Percentiles rank a stretch among this genome's conserved stretches.
Conservation (phyloP, 2,888 invertebrate species). For the Heliconius ismenius region DNA sequence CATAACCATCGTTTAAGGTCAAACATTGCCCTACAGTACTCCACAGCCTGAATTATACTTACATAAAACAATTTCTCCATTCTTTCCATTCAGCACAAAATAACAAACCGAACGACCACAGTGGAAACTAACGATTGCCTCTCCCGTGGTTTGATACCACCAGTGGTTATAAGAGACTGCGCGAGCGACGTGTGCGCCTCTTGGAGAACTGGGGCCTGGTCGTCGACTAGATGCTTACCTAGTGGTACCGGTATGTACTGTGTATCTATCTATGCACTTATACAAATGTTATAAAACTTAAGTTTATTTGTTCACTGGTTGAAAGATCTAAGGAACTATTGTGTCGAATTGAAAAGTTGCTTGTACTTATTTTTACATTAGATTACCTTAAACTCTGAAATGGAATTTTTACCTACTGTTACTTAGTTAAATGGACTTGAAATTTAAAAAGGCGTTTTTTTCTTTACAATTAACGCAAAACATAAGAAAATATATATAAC, state of each 20-base stretch:
- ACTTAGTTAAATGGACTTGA: too few relatives aligned
- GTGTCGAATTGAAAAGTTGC: too few relatives aligned
- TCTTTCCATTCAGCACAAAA: constrained; percentile 68
- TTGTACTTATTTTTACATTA: too few relatives aligned
- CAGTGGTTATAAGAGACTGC: constrained; percentile 64
- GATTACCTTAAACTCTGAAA: too few relatives aligned
- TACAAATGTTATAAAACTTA: too few relatives aligned
- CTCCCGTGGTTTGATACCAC: constrained; percentile 59
- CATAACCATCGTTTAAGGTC: too few relatives aligned
- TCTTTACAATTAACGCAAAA: too few relatives aligned
- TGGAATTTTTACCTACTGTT: too few relatives aligned
- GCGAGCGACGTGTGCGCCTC: constrained; percentile 56
- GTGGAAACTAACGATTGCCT: constrained; percentile 70
- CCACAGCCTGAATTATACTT: not conserved
- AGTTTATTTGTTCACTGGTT: too few relatives aligned
- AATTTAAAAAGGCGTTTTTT: too few relatives aligned
- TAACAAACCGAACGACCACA: constrained; percentile 75
- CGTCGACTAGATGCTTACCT: constrained; percentile 61
- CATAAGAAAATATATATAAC: too few relatives aligned
- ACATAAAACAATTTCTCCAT: not conserved
- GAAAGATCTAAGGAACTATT: too few relatives aligned
- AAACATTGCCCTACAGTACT: not conserved
- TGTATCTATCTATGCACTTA: not conserved
- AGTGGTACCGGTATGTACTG: constrained; percentile 71
- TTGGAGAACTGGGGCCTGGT: constrained; percentile 64